Conservation (phyloP, 1,140 invertebrate species). For the Solen grandis region DNA sequence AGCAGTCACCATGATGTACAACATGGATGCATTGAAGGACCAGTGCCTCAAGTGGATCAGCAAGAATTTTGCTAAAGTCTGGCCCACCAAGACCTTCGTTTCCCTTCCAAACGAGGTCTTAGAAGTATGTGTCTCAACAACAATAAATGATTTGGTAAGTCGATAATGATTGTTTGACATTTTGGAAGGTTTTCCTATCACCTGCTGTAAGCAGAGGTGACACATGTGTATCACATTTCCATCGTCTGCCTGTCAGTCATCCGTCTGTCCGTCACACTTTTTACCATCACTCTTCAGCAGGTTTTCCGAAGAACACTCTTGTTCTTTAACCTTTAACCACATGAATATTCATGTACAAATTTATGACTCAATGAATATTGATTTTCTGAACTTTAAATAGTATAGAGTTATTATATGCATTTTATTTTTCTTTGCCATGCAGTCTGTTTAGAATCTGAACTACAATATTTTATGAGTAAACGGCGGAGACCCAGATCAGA, state of each 20-base stretch:
- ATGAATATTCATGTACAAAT: not conserved
- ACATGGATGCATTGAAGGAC: slow-evolving; percentile 92
- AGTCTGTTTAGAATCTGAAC: too few species aligned
- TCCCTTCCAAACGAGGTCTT: slow-evolving; percentile 89
- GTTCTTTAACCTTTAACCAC: not conserved
- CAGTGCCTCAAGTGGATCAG: slow-evolving; percentile 93
- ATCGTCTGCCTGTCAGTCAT: not conserved
- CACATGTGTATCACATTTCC: too few species aligned
- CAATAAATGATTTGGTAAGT: slow-evolving; percentile 86
- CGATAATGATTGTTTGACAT: not conserved
- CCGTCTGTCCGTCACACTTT: too few species aligned
- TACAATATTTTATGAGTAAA: too few species aligned
- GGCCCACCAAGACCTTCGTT: slow-evolving; percentile 92
- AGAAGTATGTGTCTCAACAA: slow-evolving; percentile 88
- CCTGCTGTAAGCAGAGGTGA: too few species aligned
- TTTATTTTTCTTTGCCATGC: not conserved
- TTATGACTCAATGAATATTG: not conserved
- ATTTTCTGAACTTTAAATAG: too few species aligned
- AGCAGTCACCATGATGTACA: slow-evolving; percentile 90
- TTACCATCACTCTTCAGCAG: too few species aligned
- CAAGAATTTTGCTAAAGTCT: slow-evolving; percentile 90
- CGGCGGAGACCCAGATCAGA: too few species aligned
- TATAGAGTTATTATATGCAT: not conserved
- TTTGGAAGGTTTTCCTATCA: too few species aligned
- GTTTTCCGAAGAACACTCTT: too few species aligned